Evolutionary conservation across 2,888 invertebrate genomes (phyloP).

Genomic region (Celastrina argiolus): DNA sequence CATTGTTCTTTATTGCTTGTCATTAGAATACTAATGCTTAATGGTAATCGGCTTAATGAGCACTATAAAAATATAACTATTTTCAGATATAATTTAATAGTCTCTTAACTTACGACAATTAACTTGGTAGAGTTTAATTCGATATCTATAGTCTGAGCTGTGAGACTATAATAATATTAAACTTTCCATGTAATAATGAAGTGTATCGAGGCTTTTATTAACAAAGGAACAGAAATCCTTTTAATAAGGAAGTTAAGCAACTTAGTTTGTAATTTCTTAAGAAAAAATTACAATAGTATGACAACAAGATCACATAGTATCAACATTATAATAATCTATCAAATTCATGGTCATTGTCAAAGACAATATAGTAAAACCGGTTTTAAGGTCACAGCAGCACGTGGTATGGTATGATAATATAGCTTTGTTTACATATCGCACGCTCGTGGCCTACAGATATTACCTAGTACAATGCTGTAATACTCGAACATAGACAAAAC

Average conservation of each 20-base stretch:
- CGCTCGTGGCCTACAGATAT: constrained; percentile 13
- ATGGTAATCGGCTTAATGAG: not conserved
- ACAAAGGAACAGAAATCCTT: not conserved
- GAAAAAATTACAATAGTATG: not conserved
- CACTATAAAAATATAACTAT: too few relatives aligned
- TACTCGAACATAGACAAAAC: not conserved
- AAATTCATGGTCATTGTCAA: constrained; percentile 35
- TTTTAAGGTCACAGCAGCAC: constrained; percentile 32
- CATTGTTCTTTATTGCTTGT: constrained; percentile 16
- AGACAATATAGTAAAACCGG: constrained; percentile 25
- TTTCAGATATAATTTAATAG: not conserved
- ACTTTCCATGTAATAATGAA: too few relatives aligned
- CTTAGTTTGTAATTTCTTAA: not conserved
- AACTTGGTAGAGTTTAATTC: too few relatives aligned
- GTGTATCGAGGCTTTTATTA: too few relatives aligned
- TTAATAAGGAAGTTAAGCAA: not conserved
- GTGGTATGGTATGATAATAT: constrained; percentile 30
- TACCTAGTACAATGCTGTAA: constrained; percentile 1
- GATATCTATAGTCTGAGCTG: too few relatives aligned
- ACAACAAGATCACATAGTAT: not conserved
- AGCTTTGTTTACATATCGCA: constrained; percentile 28
- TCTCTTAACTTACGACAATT: not conserved
- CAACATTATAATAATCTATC: constrained; percentile 24
- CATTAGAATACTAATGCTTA: constrained; percentile 10
- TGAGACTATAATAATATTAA: too few relatives aligned